These are phyloP conservation scores for Sepioteuthis lessoniana DNA, from an alignment of 2,888 invertebrate species.

Conservation along the genomic window DNA sequence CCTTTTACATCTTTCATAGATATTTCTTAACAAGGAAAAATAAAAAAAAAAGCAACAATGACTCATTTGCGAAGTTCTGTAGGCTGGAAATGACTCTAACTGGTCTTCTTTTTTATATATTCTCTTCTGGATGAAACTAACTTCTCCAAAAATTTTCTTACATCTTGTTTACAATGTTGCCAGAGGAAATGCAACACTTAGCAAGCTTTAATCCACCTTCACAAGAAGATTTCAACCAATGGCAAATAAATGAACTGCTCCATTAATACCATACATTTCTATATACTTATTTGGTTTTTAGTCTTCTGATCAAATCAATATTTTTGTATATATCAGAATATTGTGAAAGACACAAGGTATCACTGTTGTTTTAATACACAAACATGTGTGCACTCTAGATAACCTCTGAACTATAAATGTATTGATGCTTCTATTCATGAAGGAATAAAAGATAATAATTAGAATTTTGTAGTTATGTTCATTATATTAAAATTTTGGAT, in stretches of 20 bases:
- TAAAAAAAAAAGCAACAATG: background rate
- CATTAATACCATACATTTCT: background rate
- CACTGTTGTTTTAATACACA: background rate
- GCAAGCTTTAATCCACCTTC: background rate
- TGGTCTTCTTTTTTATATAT: background rate
- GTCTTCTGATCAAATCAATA: background rate
- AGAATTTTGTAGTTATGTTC: too few relatives aligned
- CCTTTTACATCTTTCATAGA: background rate
- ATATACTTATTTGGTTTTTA: background rate
- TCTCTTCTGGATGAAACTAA: background rate
- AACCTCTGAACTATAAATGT: too few relatives aligned
- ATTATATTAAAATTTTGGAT: too few relatives aligned
- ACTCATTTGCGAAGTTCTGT: background rate
- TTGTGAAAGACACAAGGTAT: background rate
- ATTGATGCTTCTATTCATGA: too few relatives aligned
- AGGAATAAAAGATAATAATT: too few relatives aligned
- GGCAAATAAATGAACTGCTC: background rate
- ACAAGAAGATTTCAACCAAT: background rate
- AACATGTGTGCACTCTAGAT: background rate
- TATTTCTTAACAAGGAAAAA: background rate
- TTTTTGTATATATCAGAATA: background rate
- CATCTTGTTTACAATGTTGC: conserved; percentile 17
- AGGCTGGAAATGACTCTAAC: background rate
- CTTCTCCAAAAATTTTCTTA: background rate
- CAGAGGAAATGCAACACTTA: background rate